Percentiles rank a stretch among this genome's conserved stretches.
Conservation (phyloP, 2,888 invertebrate genomes). For the Hydrotaea cyrtoneurina region DNA sequence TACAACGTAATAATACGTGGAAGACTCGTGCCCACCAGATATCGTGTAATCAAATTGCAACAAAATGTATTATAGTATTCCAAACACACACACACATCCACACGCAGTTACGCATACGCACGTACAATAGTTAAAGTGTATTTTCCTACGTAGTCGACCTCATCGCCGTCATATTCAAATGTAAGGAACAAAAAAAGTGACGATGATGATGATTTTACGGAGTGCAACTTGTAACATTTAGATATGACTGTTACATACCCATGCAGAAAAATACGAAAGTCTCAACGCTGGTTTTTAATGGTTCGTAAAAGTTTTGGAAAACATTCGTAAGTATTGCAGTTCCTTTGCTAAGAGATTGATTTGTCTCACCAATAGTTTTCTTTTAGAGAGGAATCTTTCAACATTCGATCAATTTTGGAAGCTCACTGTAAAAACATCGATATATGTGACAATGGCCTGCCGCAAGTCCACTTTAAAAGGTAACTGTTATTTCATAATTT, state of each 20-base stretch:
- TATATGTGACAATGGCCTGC: too few relatives aligned
- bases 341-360: too few relatives aligned
- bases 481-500: too few relatives aligned
- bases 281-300: too few relatives aligned
- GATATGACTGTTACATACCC: too few relatives aligned
- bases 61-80: constrained; percentile 58
- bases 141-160: constrained; percentile 31
- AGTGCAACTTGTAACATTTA: background rate
- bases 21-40: constrained; percentile 35
- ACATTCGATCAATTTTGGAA: too few relatives aligned
- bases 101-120: constrained; percentile 21
- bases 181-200: background rate
- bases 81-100: constrained; percentile 22
- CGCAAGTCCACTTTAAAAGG: too few relatives aligned
- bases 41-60: constrained; percentile 59
- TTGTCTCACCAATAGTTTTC: too few relatives aligned
- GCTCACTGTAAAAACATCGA: too few relatives aligned
- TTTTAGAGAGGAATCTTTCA: too few relatives aligned
- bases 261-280: too few relatives aligned
- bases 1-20: constrained; percentile 14
- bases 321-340: background rate
- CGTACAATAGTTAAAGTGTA: constrained; percentile 9
- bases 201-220: background rate
- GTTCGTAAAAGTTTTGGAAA: too few relatives aligned
- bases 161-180: background rate